Percentiles rank a stretch among this genome's conserved stretches.
These are phyloP conservation scores for Acridotheres tristis DNA, from an alignment of 2,797 vertebrate species.

Conservation along the genomic window DNA sequence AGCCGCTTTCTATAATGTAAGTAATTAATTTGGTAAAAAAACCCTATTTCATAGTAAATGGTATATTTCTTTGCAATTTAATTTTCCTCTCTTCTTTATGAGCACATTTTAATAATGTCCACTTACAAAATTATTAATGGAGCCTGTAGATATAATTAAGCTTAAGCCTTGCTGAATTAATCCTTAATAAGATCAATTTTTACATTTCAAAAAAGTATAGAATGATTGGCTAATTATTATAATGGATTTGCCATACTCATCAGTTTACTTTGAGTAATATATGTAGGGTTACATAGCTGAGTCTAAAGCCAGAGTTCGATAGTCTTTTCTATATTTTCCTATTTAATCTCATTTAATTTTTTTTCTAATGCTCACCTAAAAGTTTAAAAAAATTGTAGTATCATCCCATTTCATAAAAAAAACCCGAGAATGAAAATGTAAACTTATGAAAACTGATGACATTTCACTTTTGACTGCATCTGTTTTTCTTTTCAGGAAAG, in stretches of 20 bases:
- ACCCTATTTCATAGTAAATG: not conserved
- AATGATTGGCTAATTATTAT: constrained; percentile 1
- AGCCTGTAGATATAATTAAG: not conserved
- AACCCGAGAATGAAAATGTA: not conserved
- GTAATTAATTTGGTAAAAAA: not conserved
- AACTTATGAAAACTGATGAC: not conserved
- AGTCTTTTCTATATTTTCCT: not conserved
- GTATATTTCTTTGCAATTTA: constrained; percentile 8
- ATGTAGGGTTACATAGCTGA: not conserved
- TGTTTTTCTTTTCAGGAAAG: not conserved
- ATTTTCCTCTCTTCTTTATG: not conserved
- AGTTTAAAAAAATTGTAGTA: not conserved
- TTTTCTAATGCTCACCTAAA: not conserved
- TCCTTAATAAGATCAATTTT: constrained; percentile 21
- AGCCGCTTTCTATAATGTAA: not conserved
- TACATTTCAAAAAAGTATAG: not conserved
- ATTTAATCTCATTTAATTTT: not conserved
- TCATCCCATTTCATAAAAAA: not conserved
- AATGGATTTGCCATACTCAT: not conserved
- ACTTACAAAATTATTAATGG: constrained; percentile 12
- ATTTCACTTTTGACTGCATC: not conserved
- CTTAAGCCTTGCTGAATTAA: not conserved
- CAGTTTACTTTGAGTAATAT: not conserved
- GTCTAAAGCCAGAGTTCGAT: not conserved
- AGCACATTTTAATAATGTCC: not conserved